Evolutionary conservation across 2,113 vertebrate genomes (phyloP).

Genomic region (Tetrax tetrax): DNA sequence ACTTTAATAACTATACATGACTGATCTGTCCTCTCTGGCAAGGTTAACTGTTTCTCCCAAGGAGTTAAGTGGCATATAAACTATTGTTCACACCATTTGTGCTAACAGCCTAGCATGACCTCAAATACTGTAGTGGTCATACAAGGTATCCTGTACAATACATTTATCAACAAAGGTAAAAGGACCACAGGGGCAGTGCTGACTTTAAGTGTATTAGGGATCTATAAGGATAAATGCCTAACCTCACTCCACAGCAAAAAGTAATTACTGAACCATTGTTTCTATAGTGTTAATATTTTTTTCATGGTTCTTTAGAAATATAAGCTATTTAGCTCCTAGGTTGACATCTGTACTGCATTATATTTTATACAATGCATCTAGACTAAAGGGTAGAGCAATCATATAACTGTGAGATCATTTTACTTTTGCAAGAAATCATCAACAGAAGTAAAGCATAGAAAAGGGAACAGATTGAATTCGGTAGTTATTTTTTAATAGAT

Average conservation of each 20-base stretch:
- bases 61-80: constrained; percentile 86
- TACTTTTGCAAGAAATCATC: constrained; percentile 67
- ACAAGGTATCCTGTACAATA: constrained; percentile 74
- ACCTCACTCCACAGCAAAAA: constrained; percentile 77
- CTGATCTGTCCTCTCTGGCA: constrained; percentile 81
- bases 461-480: constrained; percentile 55
- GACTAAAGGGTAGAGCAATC: constrained; percentile 67
- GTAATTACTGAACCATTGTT: constrained; percentile 83
- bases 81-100: constrained; percentile 84
- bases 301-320: constrained; percentile 80
- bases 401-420: constrained; percentile 65
- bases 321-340: constrained; percentile 76
- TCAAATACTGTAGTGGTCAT: constrained; percentile 72
- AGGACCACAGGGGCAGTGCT: constrained; percentile 77
- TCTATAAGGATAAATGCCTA: constrained; percentile 82
- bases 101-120: constrained; percentile 81
- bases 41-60: constrained; percentile 85
- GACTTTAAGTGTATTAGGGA: constrained; percentile 77
- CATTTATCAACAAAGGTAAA: constrained; percentile 83
- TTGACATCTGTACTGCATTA: constrained; percentile 77
- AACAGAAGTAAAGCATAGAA: constrained; percentile 67
- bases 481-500: constrained; percentile 63
- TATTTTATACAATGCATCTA: constrained; percentile 76
- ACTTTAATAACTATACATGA: constrained; percentile 82
- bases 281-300: constrained; percentile 80